Conservation (phyloP, 2,888 invertebrate genomes). For the Cataglyphis albicans region DNA sequence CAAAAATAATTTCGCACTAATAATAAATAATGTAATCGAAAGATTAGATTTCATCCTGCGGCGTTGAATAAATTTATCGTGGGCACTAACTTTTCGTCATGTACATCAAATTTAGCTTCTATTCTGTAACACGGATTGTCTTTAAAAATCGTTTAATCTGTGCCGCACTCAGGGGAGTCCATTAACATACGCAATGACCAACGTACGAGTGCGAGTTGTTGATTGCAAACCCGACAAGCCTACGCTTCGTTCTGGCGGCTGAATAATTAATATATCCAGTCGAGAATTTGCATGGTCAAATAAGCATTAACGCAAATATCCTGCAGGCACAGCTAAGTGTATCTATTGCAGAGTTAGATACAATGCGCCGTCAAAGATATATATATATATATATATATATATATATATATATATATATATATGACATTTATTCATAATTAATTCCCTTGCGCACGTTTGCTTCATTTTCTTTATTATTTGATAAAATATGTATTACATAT, state of each 20-base stretch:
- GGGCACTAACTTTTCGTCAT: not conserved
- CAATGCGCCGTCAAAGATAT: slow-evolving; percentile 4
- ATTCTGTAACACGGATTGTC: slow-evolving; percentile 4
- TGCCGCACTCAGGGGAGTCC: not conserved
- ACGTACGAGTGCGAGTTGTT: slow-evolving; percentile 13
- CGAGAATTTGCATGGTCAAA: slow-evolving; percentile 36
- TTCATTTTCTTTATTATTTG: not conserved
- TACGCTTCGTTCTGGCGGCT: not conserved
- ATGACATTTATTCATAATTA: slow-evolving; percentile 7
- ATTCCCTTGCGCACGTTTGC: not conserved
- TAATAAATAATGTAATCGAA: not conserved
- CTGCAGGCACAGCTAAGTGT: not conserved
- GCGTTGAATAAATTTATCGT: not conserved
- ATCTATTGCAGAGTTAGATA: not conserved
- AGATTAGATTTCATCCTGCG: not conserved
- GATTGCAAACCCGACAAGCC: slow-evolving; percentile 16
- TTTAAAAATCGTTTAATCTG: not conserved
- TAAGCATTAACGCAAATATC: slow-evolving; percentile 42
- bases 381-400: not conserved
- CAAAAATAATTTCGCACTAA: not conserved
- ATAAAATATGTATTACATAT: slow-evolving; percentile 27
- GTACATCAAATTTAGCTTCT: not conserved
- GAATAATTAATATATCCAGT: slow-evolving; percentile 36
- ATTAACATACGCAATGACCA: slow-evolving; percentile 26
- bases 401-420: not conserved